phyloP scores from a whole-genome alignment of 2,113 vertebrate species.

The Stictonetta naevosa region DNA sequence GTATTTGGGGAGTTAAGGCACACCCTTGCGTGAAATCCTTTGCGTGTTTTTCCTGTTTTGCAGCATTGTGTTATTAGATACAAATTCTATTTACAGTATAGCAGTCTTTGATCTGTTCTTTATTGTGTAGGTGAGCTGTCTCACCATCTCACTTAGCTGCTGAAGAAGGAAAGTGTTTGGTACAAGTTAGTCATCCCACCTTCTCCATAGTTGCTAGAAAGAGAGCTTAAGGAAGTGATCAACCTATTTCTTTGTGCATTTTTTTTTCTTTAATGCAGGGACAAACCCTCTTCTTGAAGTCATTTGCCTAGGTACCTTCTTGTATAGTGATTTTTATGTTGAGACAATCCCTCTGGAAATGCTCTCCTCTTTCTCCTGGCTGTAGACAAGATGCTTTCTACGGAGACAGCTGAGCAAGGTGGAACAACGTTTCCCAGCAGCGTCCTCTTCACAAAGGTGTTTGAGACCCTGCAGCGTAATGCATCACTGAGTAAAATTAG shows the following conservation, averaged over 20 bases:
- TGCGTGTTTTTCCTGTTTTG: rapidly evolving
- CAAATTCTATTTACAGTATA: neutral
- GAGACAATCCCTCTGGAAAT: neutral
- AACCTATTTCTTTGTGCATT: neutral
- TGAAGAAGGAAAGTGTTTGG: neutral
- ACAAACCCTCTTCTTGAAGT: neutral
- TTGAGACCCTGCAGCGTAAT: neutral
- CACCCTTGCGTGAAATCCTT: neutral
- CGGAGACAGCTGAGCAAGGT: neutral
- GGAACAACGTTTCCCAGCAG: rapidly evolving
- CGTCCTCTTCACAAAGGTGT: neutral
- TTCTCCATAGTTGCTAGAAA: neutral
- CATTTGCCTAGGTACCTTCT: rapidly evolving
- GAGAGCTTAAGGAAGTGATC: neutral
- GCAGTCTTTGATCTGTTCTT: neutral
- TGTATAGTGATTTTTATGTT: rapidly evolving
- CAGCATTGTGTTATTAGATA: neutral
- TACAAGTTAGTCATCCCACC: neutral
- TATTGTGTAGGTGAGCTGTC: neutral
- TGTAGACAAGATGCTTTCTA: neutral
- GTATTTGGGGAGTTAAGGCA: neutral
- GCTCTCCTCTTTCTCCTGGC: neutral
- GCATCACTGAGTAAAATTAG: neutral
- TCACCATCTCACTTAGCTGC: neutral
- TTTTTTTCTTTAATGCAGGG: neutral